phyloP scores from a whole-genome alignment of 2,888 invertebrate genomes.

The Mythimna loreyi region DNA sequence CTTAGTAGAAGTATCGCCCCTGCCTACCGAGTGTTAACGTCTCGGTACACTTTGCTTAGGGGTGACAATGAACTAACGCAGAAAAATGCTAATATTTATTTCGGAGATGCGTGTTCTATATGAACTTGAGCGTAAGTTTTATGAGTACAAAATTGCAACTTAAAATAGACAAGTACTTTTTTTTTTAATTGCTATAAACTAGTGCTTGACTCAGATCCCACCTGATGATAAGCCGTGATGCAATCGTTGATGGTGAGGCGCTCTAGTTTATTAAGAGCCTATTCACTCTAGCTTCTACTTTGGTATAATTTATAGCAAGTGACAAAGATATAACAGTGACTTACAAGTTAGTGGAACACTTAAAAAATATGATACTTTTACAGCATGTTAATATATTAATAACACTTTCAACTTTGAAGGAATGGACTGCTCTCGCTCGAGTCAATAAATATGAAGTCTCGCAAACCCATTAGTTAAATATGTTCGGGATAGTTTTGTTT shows the following conservation, averaged over 20 bases:
- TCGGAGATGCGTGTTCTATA: slow-evolving; percentile 11
- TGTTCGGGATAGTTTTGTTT: slow-evolving; percentile 15
- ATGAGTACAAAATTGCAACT: slow-evolving; percentile 1
- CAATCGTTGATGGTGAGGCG: too few species aligned
- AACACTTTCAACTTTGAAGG: slow-evolving; percentile 44
- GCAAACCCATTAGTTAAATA: slow-evolving; percentile 31
- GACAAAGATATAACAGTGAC: background rate
- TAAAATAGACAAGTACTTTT: slow-evolving; percentile 5
- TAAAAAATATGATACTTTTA: slow-evolving; percentile 54
- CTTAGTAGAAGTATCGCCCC: slow-evolving; percentile 83
- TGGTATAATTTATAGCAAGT: background rate
- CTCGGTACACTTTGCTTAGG: slow-evolving; percentile 71
- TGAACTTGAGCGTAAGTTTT: background rate
- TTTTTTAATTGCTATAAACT: too few species aligned
- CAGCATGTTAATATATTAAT: slow-evolving; percentile 44
- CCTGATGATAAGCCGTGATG: too few species aligned
- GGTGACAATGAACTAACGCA: slow-evolving; percentile 74
- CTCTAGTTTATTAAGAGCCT: too few species aligned
- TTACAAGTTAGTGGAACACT: slow-evolving; percentile 2
- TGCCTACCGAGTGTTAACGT: slow-evolving; percentile 81
- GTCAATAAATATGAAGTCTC: slow-evolving; percentile 47
- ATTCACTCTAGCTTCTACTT: too few species aligned
- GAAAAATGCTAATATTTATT: slow-evolving; percentile 44
- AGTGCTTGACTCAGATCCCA: too few species aligned
- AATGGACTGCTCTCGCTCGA: slow-evolving; percentile 29